Percentiles rank a stretch among this genome's conserved stretches.
Evolutionary conservation across 1,140 invertebrate species (phyloP).

Genomic region (Atta cephalotes): DNA sequence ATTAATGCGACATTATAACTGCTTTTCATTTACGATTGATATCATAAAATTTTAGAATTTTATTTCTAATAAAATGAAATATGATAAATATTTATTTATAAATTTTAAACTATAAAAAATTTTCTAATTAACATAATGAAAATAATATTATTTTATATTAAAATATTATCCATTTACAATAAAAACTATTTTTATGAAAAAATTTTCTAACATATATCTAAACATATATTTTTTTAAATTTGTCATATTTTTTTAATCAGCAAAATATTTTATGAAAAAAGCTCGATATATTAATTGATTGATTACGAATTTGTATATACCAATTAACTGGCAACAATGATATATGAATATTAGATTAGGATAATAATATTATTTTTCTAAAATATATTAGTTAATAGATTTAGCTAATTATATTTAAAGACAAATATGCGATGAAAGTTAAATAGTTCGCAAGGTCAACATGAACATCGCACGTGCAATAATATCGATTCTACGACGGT

Average conservation of each 20-base stretch:
- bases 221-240: background rate
- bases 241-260: background rate
- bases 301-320: background rate
- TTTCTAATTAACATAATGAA: background rate
- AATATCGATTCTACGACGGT: conserved; percentile 61
- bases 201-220: background rate
- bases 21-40: conserved; percentile 27
- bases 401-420: conserved; percentile 13
- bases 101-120: background rate
- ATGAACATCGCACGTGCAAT: background rate
- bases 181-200: background rate
- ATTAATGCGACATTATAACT: conserved; percentile 40
- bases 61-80: conserved; percentile 27
- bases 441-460: conserved; percentile 17
- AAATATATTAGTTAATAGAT: background rate
- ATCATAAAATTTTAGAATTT: conserved; percentile 36
- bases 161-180: no score
- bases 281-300: background rate
- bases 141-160: background rate
- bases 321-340: background rate
- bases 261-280: background rate
- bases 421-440: conserved; percentile 4
- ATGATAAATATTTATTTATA: background rate
- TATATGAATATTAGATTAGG: background rate
- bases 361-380: background rate